A percentile compares a stretch with the other conserved stretches of the same genome.
Conservation (phyloP, 2,888 invertebrate genomes). For the Drosophila hamatofila region DNA sequence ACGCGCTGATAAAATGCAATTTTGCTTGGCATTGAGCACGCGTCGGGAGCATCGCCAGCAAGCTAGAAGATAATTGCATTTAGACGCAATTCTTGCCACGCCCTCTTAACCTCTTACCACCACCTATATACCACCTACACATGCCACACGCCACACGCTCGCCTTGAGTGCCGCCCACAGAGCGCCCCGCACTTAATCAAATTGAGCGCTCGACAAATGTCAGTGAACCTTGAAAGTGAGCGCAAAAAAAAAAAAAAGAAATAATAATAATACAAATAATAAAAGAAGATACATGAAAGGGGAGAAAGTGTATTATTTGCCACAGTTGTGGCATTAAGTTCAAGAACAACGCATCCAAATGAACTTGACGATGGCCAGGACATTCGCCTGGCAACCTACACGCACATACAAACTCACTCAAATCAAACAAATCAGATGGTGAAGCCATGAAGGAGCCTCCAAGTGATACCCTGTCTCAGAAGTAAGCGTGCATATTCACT, state of each 20-base stretch:
- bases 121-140: background rate
- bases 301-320: constrained; percentile 69
- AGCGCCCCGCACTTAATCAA: constrained; percentile 71
- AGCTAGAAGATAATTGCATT: constrained; percentile 74
- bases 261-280: constrained; percentile 7
- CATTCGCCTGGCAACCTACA: constrained; percentile 62
- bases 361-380: constrained; percentile 73
- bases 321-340: constrained; percentile 66
- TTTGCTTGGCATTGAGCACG: constrained; percentile 63
- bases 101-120: background rate
- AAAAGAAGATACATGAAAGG: constrained; percentile 30
- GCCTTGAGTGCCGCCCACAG: constrained; percentile 36
- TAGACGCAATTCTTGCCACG: constrained; percentile 39
- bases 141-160: constrained; percentile 4
- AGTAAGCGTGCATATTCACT: background rate
- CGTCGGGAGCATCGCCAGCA: constrained; percentile 45
- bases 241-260: constrained; percentile 1
- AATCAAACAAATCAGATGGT: constrained; percentile 3
- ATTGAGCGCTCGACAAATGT: constrained; percentile 73
- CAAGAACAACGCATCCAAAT: constrained; percentile 67
- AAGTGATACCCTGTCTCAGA: background rate
- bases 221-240: constrained; percentile 71
- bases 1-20: constrained; percentile 64
- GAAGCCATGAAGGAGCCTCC: background rate
- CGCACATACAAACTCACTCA: constrained; percentile 10